Conservation (phyloP, 1,140 invertebrate species). For the Lepidurus arcticus region DNA sequence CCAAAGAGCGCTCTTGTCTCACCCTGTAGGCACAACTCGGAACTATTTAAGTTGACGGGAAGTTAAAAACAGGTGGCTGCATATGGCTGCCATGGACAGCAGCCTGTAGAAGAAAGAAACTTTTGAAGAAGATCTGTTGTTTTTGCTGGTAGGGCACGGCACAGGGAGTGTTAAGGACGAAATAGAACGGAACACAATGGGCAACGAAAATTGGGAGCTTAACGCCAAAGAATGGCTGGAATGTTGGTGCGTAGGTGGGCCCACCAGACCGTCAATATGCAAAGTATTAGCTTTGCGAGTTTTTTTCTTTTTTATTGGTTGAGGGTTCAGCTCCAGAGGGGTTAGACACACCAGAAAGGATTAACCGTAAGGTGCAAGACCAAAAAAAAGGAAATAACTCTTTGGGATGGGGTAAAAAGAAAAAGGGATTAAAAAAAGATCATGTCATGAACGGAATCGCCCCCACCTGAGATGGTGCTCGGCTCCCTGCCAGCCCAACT, state of each 20-base stretch:
- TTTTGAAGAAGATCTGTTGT: not conserved
- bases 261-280: not conserved
- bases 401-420: not conserved
- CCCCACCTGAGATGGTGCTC: conserved; percentile 16
- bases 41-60: no score
- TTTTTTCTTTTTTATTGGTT: not conserved
- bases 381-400: not conserved
- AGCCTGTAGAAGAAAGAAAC: not conserved
- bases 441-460: not conserved
- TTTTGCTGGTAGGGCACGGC: not conserved
- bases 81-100: not conserved
- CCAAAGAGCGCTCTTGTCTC: no score
- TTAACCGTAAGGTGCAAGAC: not conserved
- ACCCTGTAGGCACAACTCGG: no score
- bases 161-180: not conserved
- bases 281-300: not conserved
- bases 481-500: conserved; percentile 13
- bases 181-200: not conserved
- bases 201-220: not conserved
- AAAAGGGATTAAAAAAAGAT: not conserved
- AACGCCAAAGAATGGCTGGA: not conserved
- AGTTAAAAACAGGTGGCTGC: not conserved
- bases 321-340: not conserved
- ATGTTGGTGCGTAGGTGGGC: conserved; percentile 1
- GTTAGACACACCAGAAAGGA: not conserved